Base-by-base conservation (phyloP, 1,140 invertebrate genomes). In the Drosophila murphyi region DNA sequence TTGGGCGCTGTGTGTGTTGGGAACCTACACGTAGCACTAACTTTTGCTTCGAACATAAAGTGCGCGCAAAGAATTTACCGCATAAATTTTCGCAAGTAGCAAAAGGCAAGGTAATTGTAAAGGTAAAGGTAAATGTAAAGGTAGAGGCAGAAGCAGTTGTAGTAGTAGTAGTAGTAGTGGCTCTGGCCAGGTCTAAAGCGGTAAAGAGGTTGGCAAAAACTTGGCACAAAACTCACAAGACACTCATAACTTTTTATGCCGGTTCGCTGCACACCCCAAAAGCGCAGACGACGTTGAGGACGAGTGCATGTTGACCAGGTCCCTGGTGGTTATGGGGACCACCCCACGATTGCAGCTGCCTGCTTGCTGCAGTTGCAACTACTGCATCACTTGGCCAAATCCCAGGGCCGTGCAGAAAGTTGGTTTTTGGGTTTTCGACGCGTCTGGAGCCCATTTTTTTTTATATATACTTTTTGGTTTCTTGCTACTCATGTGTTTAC, bases 11-110 rank as follows among this genome's bases (percentile, higher is more conserved):
- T 59, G 29, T 2, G 45, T 52, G 12, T 45, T 54, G 35, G 45
- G 64, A 54, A 76, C 56, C 68, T 80, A 90, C 85, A 89, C 85
- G 85, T 89, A 89, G 83, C 83, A 87, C 83, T 89, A 89, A 89
- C 85, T 89, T 89, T 89, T 85, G 81, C 81, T 89, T 89, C 85
- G 85, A 90, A 89, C 81, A 89, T 89, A 89, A 89, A 89, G 85
- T 89, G 86, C 86, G 85, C 80, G 82, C 86, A 81, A 89, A 90
- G 85, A 89, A 89, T 89, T 89, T 89, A 89, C 85, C 85, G 85
- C 85, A 89, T 89, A 89, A 89, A 89, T 89, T 89, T 89, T 78
- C 78, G 89, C 85, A 89, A 89, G 85, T 90, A 89, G 74, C 86
- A 83, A 85, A 81, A 85, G 83, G 75, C 57, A 74, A 81, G 81